Percentiles rank a stretch among this genome's conserved stretches.
Evolutionary conservation across 2,113 vertebrate species (phyloP).

Genomic region (Apaloderma vittatum): DNA sequence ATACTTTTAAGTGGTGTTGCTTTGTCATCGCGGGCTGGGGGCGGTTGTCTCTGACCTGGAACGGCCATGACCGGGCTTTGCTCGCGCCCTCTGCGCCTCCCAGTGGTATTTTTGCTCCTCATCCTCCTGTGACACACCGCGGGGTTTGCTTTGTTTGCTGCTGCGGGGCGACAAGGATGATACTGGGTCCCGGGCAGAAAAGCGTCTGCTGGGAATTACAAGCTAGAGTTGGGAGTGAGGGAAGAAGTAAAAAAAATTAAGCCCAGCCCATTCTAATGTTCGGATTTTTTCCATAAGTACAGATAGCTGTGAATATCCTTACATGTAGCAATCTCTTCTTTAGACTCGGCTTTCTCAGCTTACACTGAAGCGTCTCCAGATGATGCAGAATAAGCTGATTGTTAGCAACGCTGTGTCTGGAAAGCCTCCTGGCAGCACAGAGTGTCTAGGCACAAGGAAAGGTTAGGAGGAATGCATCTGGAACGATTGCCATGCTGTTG

Average conservation of each 20-base stretch:
- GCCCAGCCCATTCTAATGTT: neutral
- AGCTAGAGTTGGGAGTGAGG: neutral
- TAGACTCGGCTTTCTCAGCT: neutral
- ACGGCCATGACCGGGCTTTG: conserved; percentile 10
- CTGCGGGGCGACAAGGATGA: neutral
- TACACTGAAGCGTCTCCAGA: neutral
- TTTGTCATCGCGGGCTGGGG: conserved; percentile 1
- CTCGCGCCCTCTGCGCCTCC: conserved; percentile 58
- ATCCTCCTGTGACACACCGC: neutral
- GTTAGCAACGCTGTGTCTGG: neutral
- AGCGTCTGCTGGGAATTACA: neutral
- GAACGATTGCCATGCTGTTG: neutral
- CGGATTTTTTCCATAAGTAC: neutral
- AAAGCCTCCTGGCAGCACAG: neutral
- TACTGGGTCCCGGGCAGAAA: neutral
- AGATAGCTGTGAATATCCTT: neutral
- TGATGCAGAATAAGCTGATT: neutral
- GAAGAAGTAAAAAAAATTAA: neutral
- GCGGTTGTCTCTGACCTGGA: neutral
- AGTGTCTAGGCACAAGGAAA: neutral
- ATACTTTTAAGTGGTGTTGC: neutral
- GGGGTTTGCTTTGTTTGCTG: neutral
- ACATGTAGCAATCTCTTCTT: neutral
- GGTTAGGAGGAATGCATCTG: neutral
- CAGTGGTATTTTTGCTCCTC: conserved; percentile 39